Base-by-base conservation (phyloP, 2,888 invertebrate species). In the Acanthosepion esculentum region DNA sequence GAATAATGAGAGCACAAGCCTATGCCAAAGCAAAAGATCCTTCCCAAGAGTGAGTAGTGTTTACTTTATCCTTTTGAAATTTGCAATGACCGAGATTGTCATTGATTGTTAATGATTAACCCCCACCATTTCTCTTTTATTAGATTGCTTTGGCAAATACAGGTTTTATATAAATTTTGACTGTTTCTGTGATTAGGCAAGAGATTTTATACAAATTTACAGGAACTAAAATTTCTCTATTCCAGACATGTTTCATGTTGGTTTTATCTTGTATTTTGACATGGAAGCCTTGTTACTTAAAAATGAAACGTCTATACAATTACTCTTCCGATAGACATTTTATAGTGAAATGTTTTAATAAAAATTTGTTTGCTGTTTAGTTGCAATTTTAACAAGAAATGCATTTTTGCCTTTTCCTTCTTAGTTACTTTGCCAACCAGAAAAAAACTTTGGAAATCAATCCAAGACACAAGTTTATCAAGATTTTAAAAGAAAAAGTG, bases 381-480 rank as follows among this genome's bases (percentile, higher is more conserved):
- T 23, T 23, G 59, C 59, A 59, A 20, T 59, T 23, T 23, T 23
- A 23, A 23, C 7, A 59, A 59, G 10, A 33, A 48, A 23, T 91
- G 33, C n/a, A 7, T 91, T 91, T 41, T 91, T 18, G 5, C n/a
- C 23, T 7, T 91, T 23, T 48, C 33, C 94, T 55, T 96, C 96
- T 20, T 96, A 97, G 97, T 94, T 97, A 96, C 95, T 97, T 97
- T 95, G 96, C 97, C 48, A 96, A 95, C 55, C 97, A 97, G 96
- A 99, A 99, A 98, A 99, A 99, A 98, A 99, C 99, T 94, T 98
- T 99, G 96, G 99, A 99, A 98, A 98, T 99, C 96, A 99, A 99
- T 98, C 99, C 99, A 92, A 98, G 99, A 94, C 99, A 99, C 98
- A 99, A 99, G 50, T 98, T 99, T 94, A 98, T 99, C 97, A 98